These are phyloP conservation scores for Orthonyx spaldingii DNA, from an alignment of 2,113 vertebrate genomes.

Conservation along the genomic window DNA sequence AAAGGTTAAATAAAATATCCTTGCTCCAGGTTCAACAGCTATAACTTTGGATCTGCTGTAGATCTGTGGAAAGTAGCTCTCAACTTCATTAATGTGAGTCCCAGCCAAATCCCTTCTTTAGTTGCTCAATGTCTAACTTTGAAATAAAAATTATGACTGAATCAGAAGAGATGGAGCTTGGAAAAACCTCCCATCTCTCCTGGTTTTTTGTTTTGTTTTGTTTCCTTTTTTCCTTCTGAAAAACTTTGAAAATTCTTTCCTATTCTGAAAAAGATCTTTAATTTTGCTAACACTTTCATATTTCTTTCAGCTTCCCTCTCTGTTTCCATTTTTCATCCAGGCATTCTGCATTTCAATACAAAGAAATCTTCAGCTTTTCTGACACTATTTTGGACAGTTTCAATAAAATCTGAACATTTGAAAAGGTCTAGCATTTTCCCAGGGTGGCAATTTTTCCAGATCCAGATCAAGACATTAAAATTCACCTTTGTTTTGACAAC, in stretches of 20 bases:
- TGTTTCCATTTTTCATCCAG: background rate
- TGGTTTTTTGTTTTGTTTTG: rapidly evolving
- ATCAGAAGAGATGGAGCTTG: background rate
- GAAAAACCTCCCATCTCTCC: background rate
- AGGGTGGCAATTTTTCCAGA: background rate
- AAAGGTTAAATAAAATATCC: background rate
- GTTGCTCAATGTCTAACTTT: background rate
- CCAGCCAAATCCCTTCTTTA: background rate
- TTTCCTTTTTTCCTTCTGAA: background rate
- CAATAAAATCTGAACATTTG: background rate
- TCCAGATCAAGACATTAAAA: background rate
- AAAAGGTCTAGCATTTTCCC: background rate
- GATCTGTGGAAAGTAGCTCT: background rate
- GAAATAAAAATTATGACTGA: background rate
- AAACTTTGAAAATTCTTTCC: background rate
- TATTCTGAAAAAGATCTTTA: background rate
- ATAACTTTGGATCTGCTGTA: background rate
- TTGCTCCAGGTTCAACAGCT: background rate
- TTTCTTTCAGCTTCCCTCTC: background rate
- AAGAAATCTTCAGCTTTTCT: background rate
- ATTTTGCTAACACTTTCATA: rapidly evolving
- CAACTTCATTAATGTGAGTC: background rate
- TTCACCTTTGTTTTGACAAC: background rate
- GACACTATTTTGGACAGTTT: background rate
- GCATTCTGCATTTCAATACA: background rate